Evolutionary conservation across 1,140 invertebrate species (phyloP).

Genomic region (Neomicropteryx cornuta): DNA sequence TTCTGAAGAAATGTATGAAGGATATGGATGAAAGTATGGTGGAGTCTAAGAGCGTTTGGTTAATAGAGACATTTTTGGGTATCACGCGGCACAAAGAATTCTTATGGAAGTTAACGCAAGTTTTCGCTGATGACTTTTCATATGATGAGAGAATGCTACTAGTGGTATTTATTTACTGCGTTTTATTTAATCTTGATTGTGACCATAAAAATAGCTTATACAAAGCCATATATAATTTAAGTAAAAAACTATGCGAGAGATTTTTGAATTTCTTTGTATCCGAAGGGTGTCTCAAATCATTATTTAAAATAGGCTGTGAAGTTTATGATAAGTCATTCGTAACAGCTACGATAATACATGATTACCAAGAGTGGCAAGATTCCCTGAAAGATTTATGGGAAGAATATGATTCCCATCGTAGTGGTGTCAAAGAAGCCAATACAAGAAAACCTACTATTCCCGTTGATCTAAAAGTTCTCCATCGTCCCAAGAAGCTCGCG

Average conservation of each 20-base stretch:
- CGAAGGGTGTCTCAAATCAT: slow-evolving; percentile 14
- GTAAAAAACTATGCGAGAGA: slow-evolving; percentile 22
- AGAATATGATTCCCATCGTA: too few relatives aligned
- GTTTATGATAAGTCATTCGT: too few relatives aligned
- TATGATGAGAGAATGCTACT: slow-evolving; percentile 16
- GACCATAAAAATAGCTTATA: slow-evolving; percentile 17
- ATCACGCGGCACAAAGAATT: slow-evolving; percentile 25
- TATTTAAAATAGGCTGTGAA: slow-evolving; percentile 16
- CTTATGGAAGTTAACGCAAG: slow-evolving; percentile 18
- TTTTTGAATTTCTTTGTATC: slow-evolving; percentile 25
- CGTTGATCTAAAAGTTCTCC: too few relatives aligned
- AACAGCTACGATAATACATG: too few relatives aligned
- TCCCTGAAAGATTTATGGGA: too few relatives aligned
- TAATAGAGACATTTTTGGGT: slow-evolving; percentile 26
- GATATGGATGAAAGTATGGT: slow-evolving; percentile 22
- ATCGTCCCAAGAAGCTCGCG: too few relatives aligned
- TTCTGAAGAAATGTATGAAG: slow-evolving; percentile 27
- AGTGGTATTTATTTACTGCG: slow-evolving; percentile 11
- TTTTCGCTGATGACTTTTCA: slow-evolving; percentile 20
- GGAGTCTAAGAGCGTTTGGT: slow-evolving; percentile 27
- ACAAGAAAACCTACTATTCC: too few relatives aligned
- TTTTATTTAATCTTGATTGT: slow-evolving; percentile 16
- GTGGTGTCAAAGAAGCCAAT: too few relatives aligned
- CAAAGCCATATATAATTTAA: slow-evolving; percentile 30
- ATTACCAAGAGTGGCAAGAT: too few relatives aligned